These are phyloP conservation scores for Adelphocoris suturalis DNA, from an alignment of 2,888 invertebrate species.

Conservation along the genomic window DNA sequence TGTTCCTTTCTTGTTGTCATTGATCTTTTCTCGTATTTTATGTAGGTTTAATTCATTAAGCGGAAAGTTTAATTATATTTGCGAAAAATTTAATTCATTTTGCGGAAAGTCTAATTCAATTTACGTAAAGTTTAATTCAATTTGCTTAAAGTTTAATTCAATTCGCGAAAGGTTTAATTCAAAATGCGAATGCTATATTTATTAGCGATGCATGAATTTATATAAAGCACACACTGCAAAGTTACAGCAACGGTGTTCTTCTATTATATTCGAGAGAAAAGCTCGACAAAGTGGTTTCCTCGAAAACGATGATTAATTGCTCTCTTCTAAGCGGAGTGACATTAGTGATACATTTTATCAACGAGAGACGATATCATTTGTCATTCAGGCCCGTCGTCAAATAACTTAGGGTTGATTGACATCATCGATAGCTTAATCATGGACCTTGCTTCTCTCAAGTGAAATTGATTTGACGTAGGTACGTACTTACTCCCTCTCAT, in stretches of 20 bases:
- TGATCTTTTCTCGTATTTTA: too few species aligned
- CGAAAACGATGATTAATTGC: not conserved
- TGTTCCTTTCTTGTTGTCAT: too few species aligned
- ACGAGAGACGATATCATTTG: not conserved
- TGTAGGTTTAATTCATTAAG: too few species aligned
- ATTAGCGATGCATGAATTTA: conserved; percentile 17
- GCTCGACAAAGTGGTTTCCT: not conserved
- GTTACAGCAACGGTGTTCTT: conserved; percentile 18
- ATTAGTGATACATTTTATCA: conserved; percentile 1
- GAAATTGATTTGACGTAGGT: too few species aligned
- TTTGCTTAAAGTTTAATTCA: too few species aligned
- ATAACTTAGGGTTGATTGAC: not conserved
- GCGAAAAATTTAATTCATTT: too few species aligned
- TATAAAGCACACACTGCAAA: not conserved
- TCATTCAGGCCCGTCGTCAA: not conserved
- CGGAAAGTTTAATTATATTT: too few species aligned
- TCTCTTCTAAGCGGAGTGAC: not conserved
- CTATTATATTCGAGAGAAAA: not conserved
- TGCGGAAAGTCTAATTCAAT: too few species aligned
- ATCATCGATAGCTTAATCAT: not conserved
- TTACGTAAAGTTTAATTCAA: too few species aligned
- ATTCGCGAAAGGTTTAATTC: too few species aligned
- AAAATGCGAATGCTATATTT: too few species aligned
- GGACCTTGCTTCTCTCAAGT: not conserved
- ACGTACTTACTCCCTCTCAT: too few species aligned